Base-by-base conservation (phyloP, 2,888 invertebrate species). In the Heteropelma amictum region DNA sequence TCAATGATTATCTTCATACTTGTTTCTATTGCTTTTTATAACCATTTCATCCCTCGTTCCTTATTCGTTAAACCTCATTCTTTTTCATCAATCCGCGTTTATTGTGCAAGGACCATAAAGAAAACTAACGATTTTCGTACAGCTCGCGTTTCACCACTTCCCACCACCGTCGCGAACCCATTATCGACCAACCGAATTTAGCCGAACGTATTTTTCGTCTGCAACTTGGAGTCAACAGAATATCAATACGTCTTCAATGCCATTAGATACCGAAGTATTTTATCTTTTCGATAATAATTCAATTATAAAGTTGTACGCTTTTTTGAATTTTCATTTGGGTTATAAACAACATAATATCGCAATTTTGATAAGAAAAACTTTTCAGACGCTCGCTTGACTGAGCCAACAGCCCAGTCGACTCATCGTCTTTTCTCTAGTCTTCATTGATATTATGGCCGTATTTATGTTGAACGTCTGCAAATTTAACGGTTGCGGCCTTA, bases 391-490 rank as follows among this genome's bases (percentile, higher is more conserved):
- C 53, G 54, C 53, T 78, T 76, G 77, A 67, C 33, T 17, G 45
- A 33, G 21, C 42, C 10, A 54, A 33, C 5, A 33, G 45, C 54
- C 42, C 12, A 14, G 14, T 40, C 72, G 54, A 53, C 53, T 10
- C 47, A 51, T 17, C 12, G 33, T 47, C 23, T 14, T 60, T 60
- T 54, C 51, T 42, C 49, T n/a, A 58, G 69, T 65, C 54, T 58
- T 72, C 76, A 75, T 78, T 80, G 90, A 89, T 91, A 75, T 75
- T 75, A 96, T 96, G 96, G 96, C 96, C 91, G 95, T 96, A 92
- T 96, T 96, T 92, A 93, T 96, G 92, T 92, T 95, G 90, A 96
- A 96, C 92, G 93, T 94, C 91, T 96, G 96, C 92, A 95, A 95
- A 93, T 96, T 94, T 91, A 93, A 94, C 92, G 94, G 94, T 90